These are phyloP conservation scores for Oreocharis arfaki DNA, from an alignment of 2,113 vertebrate genomes.

Conservation along the genomic window DNA sequence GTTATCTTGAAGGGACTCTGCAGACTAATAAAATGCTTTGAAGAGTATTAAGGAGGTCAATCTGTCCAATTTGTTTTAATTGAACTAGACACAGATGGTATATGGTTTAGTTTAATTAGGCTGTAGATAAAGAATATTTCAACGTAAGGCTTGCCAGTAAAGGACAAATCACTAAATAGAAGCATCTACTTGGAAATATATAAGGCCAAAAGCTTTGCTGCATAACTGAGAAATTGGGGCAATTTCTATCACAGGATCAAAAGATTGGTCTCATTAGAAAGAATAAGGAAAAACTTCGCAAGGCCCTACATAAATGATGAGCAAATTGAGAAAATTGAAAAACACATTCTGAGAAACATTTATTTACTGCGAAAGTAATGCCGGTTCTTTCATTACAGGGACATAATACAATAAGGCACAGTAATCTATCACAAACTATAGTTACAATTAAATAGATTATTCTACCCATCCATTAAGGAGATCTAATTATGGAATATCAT, in stretches of 20 bases:
- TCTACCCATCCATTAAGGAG: not conserved
- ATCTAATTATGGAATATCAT: constrained; percentile 30
- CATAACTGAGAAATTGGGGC: not conserved
- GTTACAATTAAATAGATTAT: constrained; percentile 23
- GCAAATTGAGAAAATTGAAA: not conserved
- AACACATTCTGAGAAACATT: not conserved
- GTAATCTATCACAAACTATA: not conserved
- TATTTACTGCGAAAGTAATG: not conserved
- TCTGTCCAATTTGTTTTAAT: constrained; percentile 39
- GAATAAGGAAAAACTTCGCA: not conserved
- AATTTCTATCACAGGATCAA: not conserved
- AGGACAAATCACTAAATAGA: not conserved
- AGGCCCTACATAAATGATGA: not conserved
- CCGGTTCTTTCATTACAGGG: not conserved
- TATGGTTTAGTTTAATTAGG: constrained; percentile 19
- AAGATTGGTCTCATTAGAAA: not conserved
- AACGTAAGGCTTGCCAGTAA: not conserved
- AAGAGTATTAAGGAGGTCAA: constrained; percentile 14
- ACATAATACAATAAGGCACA: not conserved
- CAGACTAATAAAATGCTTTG: not conserved
- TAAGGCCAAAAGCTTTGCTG: not conserved
- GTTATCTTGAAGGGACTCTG: not conserved
- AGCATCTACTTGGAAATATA: not conserved
- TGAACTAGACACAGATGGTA: constrained; percentile 1
- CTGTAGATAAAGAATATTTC: constrained; percentile 5